Percentiles rank a stretch among this genome's conserved stretches.
Evolutionary conservation across 2,113 vertebrate species (phyloP).

Genomic region (Antennarius striatus): DNA sequence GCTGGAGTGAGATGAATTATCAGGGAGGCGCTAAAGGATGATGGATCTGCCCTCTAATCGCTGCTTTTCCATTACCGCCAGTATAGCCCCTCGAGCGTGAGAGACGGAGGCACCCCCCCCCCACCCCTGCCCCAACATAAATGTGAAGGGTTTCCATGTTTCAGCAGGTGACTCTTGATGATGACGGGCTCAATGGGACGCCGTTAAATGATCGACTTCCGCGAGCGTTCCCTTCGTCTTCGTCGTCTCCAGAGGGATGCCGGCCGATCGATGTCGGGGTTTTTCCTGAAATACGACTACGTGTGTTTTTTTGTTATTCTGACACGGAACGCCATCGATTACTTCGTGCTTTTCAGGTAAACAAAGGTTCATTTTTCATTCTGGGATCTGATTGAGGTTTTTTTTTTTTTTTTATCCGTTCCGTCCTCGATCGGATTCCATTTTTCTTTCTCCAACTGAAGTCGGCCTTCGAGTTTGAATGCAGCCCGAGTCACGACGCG

Average conservation of each 20-base stretch:
- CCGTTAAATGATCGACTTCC: constrained; percentile 29
- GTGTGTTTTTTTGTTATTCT: no score
- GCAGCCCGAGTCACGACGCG: no score
- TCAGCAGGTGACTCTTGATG: constrained; percentile 11
- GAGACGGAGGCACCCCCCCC: no score
- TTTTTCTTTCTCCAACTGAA: no score
- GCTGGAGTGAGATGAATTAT: constrained; percentile 67
- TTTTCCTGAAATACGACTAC: no score
- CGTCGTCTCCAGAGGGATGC: constrained; percentile 1
- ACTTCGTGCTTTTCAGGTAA: no score
- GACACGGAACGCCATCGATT: no score
- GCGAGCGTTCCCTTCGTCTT: not conserved
- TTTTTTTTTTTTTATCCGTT: no score
- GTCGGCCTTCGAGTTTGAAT: no score
- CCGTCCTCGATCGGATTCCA: no score
- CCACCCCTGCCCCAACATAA: constrained; percentile 9
- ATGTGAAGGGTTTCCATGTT: constrained; percentile 36
- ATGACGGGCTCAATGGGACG: constrained; percentile 2
- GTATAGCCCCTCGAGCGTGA: not conserved
- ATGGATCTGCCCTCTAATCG: constrained; percentile 64
- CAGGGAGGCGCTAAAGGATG: constrained; percentile 22
- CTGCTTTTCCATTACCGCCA: constrained; percentile 60
- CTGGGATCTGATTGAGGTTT: no score
- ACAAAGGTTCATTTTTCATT: no score
- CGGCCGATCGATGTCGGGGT: not conserved